Evolutionary conservation across 2,888 invertebrate species (phyloP).

Genomic region (Bembecia ichneumoniformis): DNA sequence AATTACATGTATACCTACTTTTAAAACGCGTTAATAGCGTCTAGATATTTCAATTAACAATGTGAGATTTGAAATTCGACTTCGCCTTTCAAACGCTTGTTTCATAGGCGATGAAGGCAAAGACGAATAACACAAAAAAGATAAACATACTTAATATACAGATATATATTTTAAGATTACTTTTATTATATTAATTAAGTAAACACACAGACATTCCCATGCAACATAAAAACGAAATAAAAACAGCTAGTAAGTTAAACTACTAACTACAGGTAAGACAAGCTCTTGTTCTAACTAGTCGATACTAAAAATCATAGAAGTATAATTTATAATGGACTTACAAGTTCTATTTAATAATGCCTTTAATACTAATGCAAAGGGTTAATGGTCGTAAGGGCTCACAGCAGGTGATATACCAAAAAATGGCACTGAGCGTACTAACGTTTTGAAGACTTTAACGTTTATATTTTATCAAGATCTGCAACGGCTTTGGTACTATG

Average conservation of each 20-base stretch:
- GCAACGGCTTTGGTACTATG: slow-evolving; percentile 9
- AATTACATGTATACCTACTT: slow-evolving; percentile 40
- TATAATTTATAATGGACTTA: slow-evolving; percentile 28
- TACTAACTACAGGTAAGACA: slow-evolving; percentile 43
- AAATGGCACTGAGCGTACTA: slow-evolving; percentile 39
- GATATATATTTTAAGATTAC: slow-evolving; percentile 13
- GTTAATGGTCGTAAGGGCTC: slow-evolving; percentile 23
- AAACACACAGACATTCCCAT: slow-evolving; percentile 42
- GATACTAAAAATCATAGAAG: slow-evolving; percentile 11
- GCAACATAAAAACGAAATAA: slow-evolving; percentile 42
- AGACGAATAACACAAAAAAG: slow-evolving; percentile 23
- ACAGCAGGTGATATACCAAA: slow-evolving; percentile 26
- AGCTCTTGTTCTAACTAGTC: slow-evolving; percentile 38
- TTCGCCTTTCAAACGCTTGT: slow-evolving; percentile 23
- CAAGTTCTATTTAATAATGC: slow-evolving; percentile 28
- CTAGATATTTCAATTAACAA: slow-evolving; percentile 23
- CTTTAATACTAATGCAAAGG: slow-evolving; percentile 33
- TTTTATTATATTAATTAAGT: slow-evolving; percentile 10
- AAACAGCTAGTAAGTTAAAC: slow-evolving; percentile 23
- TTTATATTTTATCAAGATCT: background rate
- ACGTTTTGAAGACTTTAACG: slow-evolving; percentile 11
- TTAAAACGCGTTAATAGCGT: slow-evolving; percentile 33
- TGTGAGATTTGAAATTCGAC: slow-evolving; percentile 36
- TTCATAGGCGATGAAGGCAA: slow-evolving; percentile 25
- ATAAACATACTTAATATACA: slow-evolving; percentile 4